Base-by-base conservation (phyloP, 2,888 invertebrate species). In the Trissolcus japonicus region DNA sequence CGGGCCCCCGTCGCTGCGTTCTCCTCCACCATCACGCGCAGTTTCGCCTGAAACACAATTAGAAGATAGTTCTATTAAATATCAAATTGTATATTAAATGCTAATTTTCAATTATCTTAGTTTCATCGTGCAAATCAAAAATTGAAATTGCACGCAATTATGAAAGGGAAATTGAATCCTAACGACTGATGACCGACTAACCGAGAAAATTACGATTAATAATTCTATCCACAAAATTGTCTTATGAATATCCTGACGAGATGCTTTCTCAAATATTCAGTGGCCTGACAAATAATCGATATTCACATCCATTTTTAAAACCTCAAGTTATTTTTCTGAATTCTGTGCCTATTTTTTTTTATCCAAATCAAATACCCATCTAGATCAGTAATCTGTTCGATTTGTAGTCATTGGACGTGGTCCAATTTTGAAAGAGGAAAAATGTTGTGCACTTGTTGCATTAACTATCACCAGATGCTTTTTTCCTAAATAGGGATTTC, bases 11-110 rank as follows among this genome's bases (percentile, higher is more conserved):
- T 90, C 77, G 90, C 89, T 84, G 91, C 90, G 91, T 95, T 95
- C 91, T 96, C 95, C 91, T 95, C 95, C 88, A 95, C 95, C 95
- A 95, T 95, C 91, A 94, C 95, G 91, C 95, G 93, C 89, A 94
- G 93, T 92, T 94, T 94, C 90, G 92, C 92, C 93, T 95, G 91
- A 16, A 83, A 78, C 41, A 46, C 19, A 41, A 60, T 35, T 55
- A 35, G 4, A 35, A 46, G 4, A 65, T 29, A 16, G 56, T 66
- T 57, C 41, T 14, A 54, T 54, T 16, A 43, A 66, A 72, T 51
- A 7, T 19, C 14, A 17, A 17, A 46, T 17, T 21, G 19, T 19
- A 65, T 51, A 51, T 19, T 19, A 51, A 51, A 51, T 17, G 51
- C 9, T 19, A 6, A 19, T 13, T 51, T 51, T 14, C 17, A 11